phyloP scores from a whole-genome alignment of 1,140 invertebrate species.

The Zaprionus nigranus region DNA sequence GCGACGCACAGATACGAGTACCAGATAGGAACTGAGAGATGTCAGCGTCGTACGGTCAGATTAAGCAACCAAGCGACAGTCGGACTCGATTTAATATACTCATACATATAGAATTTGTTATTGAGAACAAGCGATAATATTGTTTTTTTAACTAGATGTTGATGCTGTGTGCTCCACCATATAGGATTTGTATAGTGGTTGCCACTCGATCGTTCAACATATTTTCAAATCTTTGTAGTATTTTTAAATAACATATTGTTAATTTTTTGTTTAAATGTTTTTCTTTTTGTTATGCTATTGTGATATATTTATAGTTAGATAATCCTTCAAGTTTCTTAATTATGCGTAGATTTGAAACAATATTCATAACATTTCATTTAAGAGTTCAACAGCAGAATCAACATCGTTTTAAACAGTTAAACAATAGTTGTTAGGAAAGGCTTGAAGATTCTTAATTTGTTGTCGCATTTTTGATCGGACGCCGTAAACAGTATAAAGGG shows the following conservation, averaged over 20 bases:
- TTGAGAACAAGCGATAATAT: constrained; percentile 84
- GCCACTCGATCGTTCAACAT: not conserved
- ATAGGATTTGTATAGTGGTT: constrained; percentile 41
- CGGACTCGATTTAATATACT: constrained; percentile 19
- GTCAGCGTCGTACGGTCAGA: constrained; percentile 63
- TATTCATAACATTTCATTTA: no score
- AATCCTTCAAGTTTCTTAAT: no score
- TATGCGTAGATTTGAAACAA: not conserved
- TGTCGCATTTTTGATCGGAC: constrained; percentile 9
- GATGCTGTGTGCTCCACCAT: constrained; percentile 49
- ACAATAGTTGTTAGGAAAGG: not conserved
- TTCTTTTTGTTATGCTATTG: not conserved
- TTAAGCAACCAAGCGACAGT: constrained; percentile 66
- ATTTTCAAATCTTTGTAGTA: not conserved
- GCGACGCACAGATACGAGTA: constrained; percentile 56
- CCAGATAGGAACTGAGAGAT: constrained; percentile 64
- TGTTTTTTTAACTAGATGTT: constrained; percentile 84
- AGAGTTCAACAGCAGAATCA: not conserved
- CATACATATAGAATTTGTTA: constrained; percentile 75
- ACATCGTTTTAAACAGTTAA: not conserved
- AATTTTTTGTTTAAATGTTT: not conserved
- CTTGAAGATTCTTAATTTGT: not conserved
- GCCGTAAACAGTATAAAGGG: not conserved
- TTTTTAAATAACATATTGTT: not conserved
- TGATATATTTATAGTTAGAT: not conserved